A percentile compares a stretch with the other conserved stretches of the same genome.
phyloP scores from a whole-genome alignment of 2,113 vertebrate species.

The Ia io region DNA sequence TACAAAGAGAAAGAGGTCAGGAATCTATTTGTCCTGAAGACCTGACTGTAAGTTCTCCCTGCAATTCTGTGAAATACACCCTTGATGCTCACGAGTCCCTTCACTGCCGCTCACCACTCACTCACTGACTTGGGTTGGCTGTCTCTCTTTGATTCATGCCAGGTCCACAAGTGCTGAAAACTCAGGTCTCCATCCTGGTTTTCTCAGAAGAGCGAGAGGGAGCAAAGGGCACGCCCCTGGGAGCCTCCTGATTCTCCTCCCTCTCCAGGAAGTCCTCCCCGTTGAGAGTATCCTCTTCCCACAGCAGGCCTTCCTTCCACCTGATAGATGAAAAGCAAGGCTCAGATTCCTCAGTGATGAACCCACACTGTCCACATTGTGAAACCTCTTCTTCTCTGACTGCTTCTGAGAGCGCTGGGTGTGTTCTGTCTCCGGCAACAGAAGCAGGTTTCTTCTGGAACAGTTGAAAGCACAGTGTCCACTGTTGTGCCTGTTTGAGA shows the following conservation, averaged over 20 bases:
- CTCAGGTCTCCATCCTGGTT: neutral
- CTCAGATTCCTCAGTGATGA: neutral
- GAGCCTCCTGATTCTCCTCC: neutral
- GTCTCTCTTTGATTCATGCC: neutral
- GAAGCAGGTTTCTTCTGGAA: neutral
- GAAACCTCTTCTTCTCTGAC: slow-evolving; percentile 2
- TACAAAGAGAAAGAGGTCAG: neutral
- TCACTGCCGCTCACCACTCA: neutral
- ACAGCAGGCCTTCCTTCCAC: neutral
- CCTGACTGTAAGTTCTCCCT: neutral
- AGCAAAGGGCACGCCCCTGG: neutral
- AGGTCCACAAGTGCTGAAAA: too few relatives aligned
- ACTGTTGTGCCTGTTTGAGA: neutral
- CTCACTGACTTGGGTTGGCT: neutral
- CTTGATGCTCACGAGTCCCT: neutral
- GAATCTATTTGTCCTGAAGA: neutral
- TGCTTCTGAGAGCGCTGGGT: neutral
- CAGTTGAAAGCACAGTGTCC: neutral
- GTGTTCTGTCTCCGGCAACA: neutral
- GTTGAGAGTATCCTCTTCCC: neutral
- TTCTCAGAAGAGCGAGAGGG: neutral
- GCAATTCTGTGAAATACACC: neutral
- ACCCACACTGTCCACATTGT: neutral
- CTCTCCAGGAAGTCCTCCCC: neutral
- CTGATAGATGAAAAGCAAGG: neutral